phyloP scores from a whole-genome alignment of 2,797 vertebrate species.

The Erpetoichthys calabaricus region DNA sequence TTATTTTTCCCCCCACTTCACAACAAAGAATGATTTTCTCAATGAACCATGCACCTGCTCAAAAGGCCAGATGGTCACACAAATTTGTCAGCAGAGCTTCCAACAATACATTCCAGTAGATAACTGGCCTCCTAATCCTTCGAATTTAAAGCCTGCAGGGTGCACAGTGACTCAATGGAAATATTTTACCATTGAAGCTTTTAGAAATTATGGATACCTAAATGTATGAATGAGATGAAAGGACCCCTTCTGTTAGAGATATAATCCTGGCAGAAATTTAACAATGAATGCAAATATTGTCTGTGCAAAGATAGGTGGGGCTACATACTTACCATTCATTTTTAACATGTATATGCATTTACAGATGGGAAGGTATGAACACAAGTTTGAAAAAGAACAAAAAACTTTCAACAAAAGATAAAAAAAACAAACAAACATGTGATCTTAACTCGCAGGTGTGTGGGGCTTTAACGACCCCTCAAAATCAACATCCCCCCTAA shows the following conservation, averaged over 20 bases:
- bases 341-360: background rate
- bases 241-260: constrained; percentile 17
- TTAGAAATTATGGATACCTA: constrained; percentile 15
- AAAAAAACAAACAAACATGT: too few relatives aligned
- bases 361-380: too few relatives aligned
- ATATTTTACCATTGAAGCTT: constrained; percentile 6
- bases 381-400: too few relatives aligned
- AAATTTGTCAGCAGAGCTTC: constrained; percentile 42
- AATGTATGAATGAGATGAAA: constrained; percentile 42
- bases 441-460: too few relatives aligned
- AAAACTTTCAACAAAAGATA: too few relatives aligned
- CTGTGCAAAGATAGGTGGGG: constrained; percentile 8
- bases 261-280: constrained; percentile 47
- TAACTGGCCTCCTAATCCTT: constrained; percentile 51
- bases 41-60: background rate
- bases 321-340: background rate
- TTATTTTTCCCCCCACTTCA: background rate
- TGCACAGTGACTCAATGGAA: constrained; percentile 31
- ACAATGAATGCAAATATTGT: constrained; percentile 45
- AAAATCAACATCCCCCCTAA: too few relatives aligned
- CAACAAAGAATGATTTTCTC: background rate
- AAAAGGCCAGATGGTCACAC: constrained; percentile 7
- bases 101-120: constrained; percentile 40
- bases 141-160: constrained; percentile 35
- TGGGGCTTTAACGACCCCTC: too few relatives aligned